Evolutionary conservation across 2,888 invertebrate species (phyloP).

Genomic region (Ommatoiulus sabulosus): DNA sequence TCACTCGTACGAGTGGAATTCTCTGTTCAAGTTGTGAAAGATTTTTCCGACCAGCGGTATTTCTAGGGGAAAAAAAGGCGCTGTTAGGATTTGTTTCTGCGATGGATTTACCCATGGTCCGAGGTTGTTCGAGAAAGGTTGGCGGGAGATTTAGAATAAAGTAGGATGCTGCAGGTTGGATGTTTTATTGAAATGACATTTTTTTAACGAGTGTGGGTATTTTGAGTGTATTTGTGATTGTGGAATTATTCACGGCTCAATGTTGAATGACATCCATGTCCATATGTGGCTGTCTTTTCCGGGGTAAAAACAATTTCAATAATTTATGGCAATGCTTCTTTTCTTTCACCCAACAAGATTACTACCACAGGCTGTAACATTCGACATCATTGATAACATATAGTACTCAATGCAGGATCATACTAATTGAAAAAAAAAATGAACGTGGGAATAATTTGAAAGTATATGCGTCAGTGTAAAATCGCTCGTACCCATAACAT

Average conservation of each 20-base stretch:
- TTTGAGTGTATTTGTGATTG: constrained; percentile 23
- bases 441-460: too few species aligned
- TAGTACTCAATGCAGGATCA: not conserved
- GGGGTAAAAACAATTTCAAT: not conserved
- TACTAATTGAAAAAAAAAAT: not conserved
- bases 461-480: too few species aligned
- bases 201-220: constrained; percentile 3
- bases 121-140: constrained; percentile 21
- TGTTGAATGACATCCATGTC: constrained; percentile 38
- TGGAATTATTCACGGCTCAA: constrained; percentile 29
- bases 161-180: not conserved
- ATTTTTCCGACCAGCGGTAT: not conserved
- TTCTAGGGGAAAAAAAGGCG: not conserved
- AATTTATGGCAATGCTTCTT: not conserved
- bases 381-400: not conserved
- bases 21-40: not conserved
- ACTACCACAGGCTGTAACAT: not conserved
- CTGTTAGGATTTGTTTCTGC: constrained; percentile 21
- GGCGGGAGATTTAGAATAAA: not conserved
- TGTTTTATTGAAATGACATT: not conserved
- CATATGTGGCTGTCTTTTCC: constrained; percentile 8
- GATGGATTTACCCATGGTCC: not conserved
- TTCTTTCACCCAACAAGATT: not conserved
- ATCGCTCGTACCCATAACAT: too few species aligned
- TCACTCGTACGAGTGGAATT: not conserved